Evolutionary conservation across 2,113 vertebrate genomes (phyloP).

Genomic region (Peromyscus leucopus): DNA sequence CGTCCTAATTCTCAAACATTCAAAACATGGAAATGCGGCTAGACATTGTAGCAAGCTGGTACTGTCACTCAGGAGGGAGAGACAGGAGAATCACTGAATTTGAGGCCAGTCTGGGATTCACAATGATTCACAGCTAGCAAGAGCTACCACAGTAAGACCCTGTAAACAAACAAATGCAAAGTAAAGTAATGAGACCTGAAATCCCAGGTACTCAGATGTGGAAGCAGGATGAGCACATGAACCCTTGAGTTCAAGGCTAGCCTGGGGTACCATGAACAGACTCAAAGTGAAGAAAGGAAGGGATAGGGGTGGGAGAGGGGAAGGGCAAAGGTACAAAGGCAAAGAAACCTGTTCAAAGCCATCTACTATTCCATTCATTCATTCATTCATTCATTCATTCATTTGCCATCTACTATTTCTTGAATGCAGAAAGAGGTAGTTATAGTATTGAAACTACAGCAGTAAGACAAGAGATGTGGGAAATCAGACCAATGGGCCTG

Average conservation of each 20-base stretch:
- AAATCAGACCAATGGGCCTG: not conserved
- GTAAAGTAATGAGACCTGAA: not conserved
- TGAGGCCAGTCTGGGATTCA: not conserved
- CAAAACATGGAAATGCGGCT: slow-evolving; percentile 39
- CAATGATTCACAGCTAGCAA: not conserved
- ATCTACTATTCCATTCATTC: not conserved
- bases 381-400: too few relatives aligned
- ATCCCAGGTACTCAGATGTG: not conserved
- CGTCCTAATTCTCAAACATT: slow-evolving; percentile 4
- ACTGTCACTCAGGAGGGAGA: not conserved
- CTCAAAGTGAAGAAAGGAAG: not conserved
- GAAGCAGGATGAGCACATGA: not conserved
- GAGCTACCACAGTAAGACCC: not conserved
- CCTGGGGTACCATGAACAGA: not conserved
- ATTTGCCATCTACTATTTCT: not conserved
- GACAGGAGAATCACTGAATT: not conserved
- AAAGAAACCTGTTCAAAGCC: not conserved
- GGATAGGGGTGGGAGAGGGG: not conserved
- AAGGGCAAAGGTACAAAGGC: not conserved
- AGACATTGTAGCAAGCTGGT: not conserved
- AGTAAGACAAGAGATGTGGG: not conserved
- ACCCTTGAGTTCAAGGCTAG: not conserved
- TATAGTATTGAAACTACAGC: slow-evolving; percentile 52
- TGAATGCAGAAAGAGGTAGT: slow-evolving; percentile 20
- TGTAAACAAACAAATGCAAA: not conserved